phyloP scores from a whole-genome alignment of 2,888 invertebrate species.

The Hyposoter didymator region DNA sequence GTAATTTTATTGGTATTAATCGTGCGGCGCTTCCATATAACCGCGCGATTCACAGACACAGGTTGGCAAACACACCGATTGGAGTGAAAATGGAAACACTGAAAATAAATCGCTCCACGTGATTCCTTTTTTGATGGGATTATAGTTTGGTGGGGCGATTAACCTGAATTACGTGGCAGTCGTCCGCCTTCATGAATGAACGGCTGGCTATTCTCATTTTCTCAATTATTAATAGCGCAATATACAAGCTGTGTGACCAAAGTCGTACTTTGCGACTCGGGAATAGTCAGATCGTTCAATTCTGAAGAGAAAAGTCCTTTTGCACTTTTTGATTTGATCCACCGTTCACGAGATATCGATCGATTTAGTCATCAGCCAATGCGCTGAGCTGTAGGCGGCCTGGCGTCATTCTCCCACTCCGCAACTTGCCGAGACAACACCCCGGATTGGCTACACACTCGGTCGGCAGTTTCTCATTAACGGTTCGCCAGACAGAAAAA shows the following conservation, averaged over 20 bases:
- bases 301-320: neutral
- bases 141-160: constrained; percentile 51
- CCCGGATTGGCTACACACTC: neutral
- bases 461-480: neutral
- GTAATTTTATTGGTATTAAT: constrained; percentile 38
- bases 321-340: neutral
- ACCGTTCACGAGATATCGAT: neutral
- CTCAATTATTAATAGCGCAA: neutral
- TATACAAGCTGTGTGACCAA: constrained; percentile 4
- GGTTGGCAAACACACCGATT: neutral
- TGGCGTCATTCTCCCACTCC: neutral
- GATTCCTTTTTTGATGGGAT: constrained; percentile 20
- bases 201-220: neutral
- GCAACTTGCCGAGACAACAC: neutral
- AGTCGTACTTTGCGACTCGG: neutral
- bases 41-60: constrained; percentile 2
- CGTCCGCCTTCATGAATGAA: constrained; percentile 53
- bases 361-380: neutral
- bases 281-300: neutral
- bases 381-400: neutral
- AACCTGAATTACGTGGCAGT: constrained; percentile 60
- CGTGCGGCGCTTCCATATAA: constrained; percentile 21
- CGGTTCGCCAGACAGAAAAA: neutral
- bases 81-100: constrained; percentile 31
- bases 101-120: constrained; percentile 13